Percentiles rank a stretch among this genome's conserved stretches.
Conservation (phyloP, 1,140 invertebrate genomes). For the Philaenus spumarius region DNA sequence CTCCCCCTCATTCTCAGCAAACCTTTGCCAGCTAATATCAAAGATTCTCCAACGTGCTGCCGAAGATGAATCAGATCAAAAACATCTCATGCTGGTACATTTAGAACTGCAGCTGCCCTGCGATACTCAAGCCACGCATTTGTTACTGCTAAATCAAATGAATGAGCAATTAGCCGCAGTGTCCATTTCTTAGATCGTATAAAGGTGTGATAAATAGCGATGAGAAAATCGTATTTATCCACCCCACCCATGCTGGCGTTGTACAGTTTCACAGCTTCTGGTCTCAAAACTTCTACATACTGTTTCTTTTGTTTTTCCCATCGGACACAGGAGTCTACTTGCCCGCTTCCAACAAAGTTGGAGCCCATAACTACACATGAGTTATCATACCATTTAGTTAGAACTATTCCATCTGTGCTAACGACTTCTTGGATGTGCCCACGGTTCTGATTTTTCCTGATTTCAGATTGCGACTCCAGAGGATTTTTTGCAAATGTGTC, state of each 20-base stretch:
- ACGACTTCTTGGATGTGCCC: slow-evolving; percentile 1
- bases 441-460: slow-evolving; percentile 3
- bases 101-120: neutral
- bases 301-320: slow-evolving; percentile 34
- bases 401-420: slow-evolving; percentile 12
- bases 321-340: slow-evolving; percentile 24
- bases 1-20: slow-evolving; percentile 12
- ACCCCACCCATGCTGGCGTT: slow-evolving; percentile 40
- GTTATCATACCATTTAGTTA: no score
- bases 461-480: slow-evolving; percentile 9
- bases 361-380: slow-evolving; percentile 15
- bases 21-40: slow-evolving; percentile 8
- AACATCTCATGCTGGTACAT: slow-evolving; percentile 1
- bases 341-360: slow-evolving; percentile 21
- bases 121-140: slow-evolving; percentile 24
- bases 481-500: slow-evolving; percentile 15
- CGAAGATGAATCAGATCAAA: slow-evolving; percentile 19
- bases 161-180: slow-evolving; percentile 15
- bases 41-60: neutral
- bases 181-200: slow-evolving; percentile 22
- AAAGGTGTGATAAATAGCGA: slow-evolving; percentile 22
- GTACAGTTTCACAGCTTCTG: slow-evolving; percentile 36
- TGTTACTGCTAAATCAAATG: slow-evolving; percentile 16
- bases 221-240: slow-evolving; percentile 31
- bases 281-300: slow-evolving; percentile 33